Evolutionary conservation across 2,888 invertebrate genomes (phyloP), one percentile per base, ranked within the genome.

Genomic region (Andrena bicolor): DNA sequence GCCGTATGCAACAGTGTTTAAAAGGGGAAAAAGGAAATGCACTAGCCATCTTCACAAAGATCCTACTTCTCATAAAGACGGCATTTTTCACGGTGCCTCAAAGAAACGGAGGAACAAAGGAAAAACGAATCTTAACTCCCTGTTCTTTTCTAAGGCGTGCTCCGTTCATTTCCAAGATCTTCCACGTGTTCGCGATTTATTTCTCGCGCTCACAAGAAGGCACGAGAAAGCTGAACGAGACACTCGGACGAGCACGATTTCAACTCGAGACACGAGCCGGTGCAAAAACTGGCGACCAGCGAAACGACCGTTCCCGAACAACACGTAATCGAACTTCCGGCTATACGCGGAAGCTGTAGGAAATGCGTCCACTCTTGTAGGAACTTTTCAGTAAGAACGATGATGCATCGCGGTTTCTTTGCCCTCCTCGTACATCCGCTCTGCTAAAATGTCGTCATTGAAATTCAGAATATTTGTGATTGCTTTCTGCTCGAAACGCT

Each of bases 391-490:
- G 26, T 7, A 80, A 80, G 65, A 80, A 80, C 20, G 16, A 60
- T 28, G 71, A 72, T 72, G 16, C 28, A 80, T 49, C 51, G 35
- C 8, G 3, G 48, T 48, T 28, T 51, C 41, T 66, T 61, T 66
- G 7, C 8, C 30, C 23, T 32, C 10, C 16, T 2, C 23, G n/a
- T 20, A 16, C 48, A 20, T 49, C 20, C 49, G 1, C 2, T 30
- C 23, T 2, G 26, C 23, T 28, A 20, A 0, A 41, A 49, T n/a
- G 13, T 32, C 30, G 26, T 8, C 63, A 26, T 79, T 79, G 79
- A 70, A 65, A 79, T 79, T 65, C 60, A 53, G 53, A 66, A 41
- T 26, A 32, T 71, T 66, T 71, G 48, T 10, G 10, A 61, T 30
- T 10, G 16, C 4, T 41, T n/a, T 7, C 35, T 35, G 20, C 23